Base-by-base conservation (phyloP, 2,888 invertebrate species). In the Netelia inedita region DNA sequence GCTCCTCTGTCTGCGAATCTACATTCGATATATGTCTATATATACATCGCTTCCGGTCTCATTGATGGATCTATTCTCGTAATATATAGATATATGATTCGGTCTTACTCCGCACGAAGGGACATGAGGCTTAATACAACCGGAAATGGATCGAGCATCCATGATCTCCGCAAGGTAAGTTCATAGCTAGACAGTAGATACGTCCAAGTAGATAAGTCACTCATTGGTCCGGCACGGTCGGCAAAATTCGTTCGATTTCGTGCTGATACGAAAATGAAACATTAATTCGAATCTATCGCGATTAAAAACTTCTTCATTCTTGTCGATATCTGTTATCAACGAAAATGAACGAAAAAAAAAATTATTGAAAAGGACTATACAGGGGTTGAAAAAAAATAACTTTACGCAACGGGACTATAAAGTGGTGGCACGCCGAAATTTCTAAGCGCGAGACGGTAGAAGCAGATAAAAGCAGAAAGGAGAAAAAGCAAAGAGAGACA, bases 351-450 rank as follows among this genome's bases (percentile, higher is more conserved):
- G 11, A 69, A 14, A 57, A 59, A 57, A 57, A 73, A 43, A 41
- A n/a, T 73, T 35, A n/a, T n/a, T n/a, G n/a, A n/a, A n/a, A 19
- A 73, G 10, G 9, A 8, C n/a, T 50, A 28, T 66, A 10, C 5
- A 66, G 21, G 35, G 19, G 19, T 6, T 14, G 50, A 16, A 66
- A 28, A 72, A 14, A 19, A 57, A 65, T n/a, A 55, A 63, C 21
- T 21, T n/a, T 21, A 69, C 63, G 81, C 65, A 66, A 71, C 69
- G 74, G 50, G 59, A 59, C 41, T 66, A 71, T 71, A 75, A 75
- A 79, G 69, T 57, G 83, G 69, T 79, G 79, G 79, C 74, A 74
- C 73, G 79, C 57, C 21, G 78, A 66, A 63, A 43, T 79, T 68
- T 50, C 68, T 57, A 55, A 53, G 43, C n/a, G 41, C 71, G 57